A percentile compares a stretch with the other conserved stretches of the same genome.
phyloP scores from a whole-genome alignment of 2,113 vertebrate species.

The Myrmecophaga tridactyla region DNA sequence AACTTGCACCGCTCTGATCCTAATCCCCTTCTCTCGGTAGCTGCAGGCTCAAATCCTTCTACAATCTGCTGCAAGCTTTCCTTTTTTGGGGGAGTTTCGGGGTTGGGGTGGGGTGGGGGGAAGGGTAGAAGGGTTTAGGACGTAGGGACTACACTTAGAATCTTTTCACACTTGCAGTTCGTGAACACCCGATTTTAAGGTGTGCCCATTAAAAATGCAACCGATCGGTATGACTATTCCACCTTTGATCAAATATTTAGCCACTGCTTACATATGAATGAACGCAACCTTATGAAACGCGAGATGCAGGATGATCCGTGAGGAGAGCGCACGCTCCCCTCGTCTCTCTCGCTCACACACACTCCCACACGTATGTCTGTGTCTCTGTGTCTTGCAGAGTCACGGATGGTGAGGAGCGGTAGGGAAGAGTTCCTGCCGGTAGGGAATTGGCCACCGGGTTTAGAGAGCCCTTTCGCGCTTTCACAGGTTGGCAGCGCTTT shows the following conservation, averaged over 20 bases:
- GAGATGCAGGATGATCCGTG: slow-evolving; percentile 61
- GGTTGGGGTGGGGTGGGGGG: neutral
- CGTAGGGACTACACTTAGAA: neutral
- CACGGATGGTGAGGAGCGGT: neutral
- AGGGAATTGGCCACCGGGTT: neutral
- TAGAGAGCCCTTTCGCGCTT: slow-evolving; percentile 2
- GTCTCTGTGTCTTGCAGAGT: slow-evolving; percentile 39
- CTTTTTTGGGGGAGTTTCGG: neutral
- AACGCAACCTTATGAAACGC: slow-evolving; percentile 22
- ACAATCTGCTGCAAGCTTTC: slow-evolving; percentile 84
- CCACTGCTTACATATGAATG: slow-evolving; percentile 69
- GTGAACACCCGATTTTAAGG: slow-evolving; percentile 69
- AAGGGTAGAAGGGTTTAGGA: neutral
- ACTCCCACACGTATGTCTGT: slow-evolving; percentile 56
- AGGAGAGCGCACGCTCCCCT: slow-evolving; percentile 7
- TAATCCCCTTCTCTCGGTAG: slow-evolving; percentile 88
- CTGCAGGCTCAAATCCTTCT: slow-evolving; percentile 90
- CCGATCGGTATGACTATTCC: neutral
- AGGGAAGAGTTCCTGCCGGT: neutral
- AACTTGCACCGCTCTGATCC: slow-evolving; percentile 92
- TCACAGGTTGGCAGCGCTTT: slow-evolving; percentile 24
- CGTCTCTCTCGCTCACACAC: neutral
- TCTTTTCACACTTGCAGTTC: slow-evolving; percentile 62
- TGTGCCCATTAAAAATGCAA: slow-evolving; percentile 60
- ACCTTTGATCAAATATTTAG: slow-evolving; percentile 70